Conservation (phyloP, 2,113 vertebrate species). For the Ammodytes dubius region DNA sequence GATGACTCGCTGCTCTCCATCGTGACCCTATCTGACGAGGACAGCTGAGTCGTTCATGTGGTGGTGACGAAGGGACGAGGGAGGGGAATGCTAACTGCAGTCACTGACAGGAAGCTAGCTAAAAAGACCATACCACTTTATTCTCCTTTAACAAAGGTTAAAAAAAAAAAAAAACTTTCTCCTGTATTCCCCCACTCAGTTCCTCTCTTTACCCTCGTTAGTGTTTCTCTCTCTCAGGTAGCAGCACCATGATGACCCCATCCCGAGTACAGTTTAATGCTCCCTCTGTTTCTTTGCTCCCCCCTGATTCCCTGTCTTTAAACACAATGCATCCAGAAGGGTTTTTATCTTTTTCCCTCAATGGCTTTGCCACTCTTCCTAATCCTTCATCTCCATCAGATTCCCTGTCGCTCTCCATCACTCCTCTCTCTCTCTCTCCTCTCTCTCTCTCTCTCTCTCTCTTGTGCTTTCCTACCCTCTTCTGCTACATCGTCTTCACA, state of each 20-base stretch:
- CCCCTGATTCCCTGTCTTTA: constrained; percentile 51
- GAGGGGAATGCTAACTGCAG: too few species aligned
- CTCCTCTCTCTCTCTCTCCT: constrained; percentile 50
- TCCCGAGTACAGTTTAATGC: constrained; percentile 40
- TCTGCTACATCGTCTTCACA: constrained; percentile 36
- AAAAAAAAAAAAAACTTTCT: background rate
- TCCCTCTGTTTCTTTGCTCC: constrained; percentile 26
- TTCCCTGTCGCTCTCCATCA: constrained; percentile 53
- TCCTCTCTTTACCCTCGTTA: constrained; percentile 9
- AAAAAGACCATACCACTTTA: too few species aligned
- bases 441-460: constrained; percentile 49
- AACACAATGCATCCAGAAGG: constrained; percentile 53
- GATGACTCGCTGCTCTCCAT: too few species aligned
- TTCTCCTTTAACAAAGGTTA: too few species aligned
- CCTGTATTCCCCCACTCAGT: constrained; percentile 9
- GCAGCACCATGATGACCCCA: constrained; percentile 39
- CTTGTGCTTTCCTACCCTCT: constrained; percentile 47
- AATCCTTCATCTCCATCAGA: constrained; percentile 78
- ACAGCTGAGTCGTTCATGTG: too few species aligned
- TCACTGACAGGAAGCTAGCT: too few species aligned
- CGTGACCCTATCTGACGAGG: too few species aligned
- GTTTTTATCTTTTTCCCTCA: constrained; percentile 60
- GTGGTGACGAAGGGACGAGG: too few species aligned
- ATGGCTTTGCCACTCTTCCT: constrained; percentile 70
- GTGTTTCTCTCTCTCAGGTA: constrained; percentile 21